A percentile compares a stretch with the other conserved stretches of the same genome.
Evolutionary conservation across 2,113 vertebrate genomes (phyloP).

Genomic region (Sander lucioperca): DNA sequence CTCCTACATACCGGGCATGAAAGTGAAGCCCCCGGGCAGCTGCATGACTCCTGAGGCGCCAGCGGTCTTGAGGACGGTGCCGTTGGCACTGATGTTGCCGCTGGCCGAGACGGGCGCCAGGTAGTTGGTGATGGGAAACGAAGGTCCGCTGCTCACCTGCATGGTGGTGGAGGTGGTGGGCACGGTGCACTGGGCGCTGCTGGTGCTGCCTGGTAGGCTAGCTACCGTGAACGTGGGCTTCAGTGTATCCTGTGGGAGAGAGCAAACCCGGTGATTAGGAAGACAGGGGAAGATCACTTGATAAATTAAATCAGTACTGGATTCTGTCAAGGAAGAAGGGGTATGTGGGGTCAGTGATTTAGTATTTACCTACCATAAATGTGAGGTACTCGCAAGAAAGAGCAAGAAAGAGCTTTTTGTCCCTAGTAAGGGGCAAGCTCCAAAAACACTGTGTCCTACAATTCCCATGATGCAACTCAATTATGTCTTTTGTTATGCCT

Average conservation of each 20-base stretch:
- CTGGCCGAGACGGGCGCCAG: conserved; percentile 93
- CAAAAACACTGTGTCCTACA: background rate
- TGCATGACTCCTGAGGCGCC: conserved; percentile 93
- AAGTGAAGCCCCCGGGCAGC: conserved; percentile 94
- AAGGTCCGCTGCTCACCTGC: conserved; percentile 96
- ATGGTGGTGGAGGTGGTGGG: conserved; percentile 97
- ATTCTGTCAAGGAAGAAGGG: background rate
- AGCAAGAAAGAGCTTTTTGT: too few relatives aligned
- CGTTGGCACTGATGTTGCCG: conserved; percentile 92
- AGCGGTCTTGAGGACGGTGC: conserved; percentile 94
- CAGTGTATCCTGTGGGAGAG: conserved; percentile 88
- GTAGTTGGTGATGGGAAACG: conserved; percentile 99
- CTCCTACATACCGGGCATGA: conserved; percentile 93
- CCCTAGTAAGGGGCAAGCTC: background rate
- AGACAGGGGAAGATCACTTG: background rate
- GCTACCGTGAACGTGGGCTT: conserved; percentile 97
- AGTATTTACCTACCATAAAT: background rate
- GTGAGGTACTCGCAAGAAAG: background rate
- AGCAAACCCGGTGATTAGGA: background rate
- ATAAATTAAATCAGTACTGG: background rate
- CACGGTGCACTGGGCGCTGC: conserved; percentile 90
- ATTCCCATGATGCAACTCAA: conserved; percentile 5
- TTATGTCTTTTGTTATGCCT: background rate
- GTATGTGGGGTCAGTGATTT: background rate
- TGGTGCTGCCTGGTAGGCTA: conserved; percentile 91